phyloP scores from a whole-genome alignment of 1,140 invertebrate genomes.

The Portunus trituberculatus region DNA sequence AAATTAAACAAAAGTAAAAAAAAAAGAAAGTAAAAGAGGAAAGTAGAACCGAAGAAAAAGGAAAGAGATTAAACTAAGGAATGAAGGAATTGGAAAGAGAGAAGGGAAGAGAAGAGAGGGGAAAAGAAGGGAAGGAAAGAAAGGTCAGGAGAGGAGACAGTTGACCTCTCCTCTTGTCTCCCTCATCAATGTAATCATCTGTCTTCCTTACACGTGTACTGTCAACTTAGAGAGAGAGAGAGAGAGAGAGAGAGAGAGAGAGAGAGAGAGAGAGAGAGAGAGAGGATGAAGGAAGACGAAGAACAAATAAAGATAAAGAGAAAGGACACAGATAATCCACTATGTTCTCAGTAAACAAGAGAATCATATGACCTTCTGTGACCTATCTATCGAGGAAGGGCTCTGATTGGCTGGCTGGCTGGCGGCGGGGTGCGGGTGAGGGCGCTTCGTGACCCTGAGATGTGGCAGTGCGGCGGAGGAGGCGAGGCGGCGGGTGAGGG shows the following conservation, averaged over 20 bases:
- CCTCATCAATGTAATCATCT: too few relatives aligned
- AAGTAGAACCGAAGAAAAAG: neutral
- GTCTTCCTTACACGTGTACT: too few relatives aligned
- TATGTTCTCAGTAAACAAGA: neutral
- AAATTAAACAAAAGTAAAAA: neutral
- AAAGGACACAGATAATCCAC: too few relatives aligned
- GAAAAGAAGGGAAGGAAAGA: neutral
- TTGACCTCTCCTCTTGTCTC: too few relatives aligned
- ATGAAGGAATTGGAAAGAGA: neutral
- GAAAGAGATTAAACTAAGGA: neutral
- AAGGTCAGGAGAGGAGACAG: neutral
- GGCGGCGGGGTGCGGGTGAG: neutral
- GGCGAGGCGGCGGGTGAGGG: neutral
- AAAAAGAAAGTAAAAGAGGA: too few relatives aligned
- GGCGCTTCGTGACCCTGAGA: neutral
- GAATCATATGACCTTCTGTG: neutral
- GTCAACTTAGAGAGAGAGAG: too few relatives aligned
- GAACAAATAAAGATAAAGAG: neutral
- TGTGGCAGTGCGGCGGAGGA: neutral
- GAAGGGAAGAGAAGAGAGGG: neutral
- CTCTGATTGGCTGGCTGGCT: neutral
- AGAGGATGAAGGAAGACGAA: neutral
- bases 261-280: neutral
- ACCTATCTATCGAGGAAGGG: neutral
- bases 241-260: too few relatives aligned